Evolutionary conservation across 2,113 vertebrate species (phyloP).

Genomic region (Ciconia boyciana): DNA sequence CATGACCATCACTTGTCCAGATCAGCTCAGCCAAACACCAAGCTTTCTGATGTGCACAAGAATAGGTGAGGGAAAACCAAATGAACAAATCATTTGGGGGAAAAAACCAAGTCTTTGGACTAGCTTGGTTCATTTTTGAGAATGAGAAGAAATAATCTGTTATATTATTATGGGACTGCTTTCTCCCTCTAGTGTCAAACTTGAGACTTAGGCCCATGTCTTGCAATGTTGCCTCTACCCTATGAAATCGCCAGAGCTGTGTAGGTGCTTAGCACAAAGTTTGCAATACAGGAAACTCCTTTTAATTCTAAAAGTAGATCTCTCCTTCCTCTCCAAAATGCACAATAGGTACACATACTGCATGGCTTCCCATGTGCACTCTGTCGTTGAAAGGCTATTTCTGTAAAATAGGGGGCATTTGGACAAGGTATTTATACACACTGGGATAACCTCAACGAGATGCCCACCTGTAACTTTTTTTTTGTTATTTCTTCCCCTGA

Average conservation of each 20-base stretch:
- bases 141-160: background rate
- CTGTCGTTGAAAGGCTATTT: background rate
- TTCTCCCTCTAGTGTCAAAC: background rate
- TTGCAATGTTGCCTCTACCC: background rate
- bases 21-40: background rate
- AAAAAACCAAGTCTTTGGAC: too few relatives aligned
- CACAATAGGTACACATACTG: background rate
- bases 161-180: background rate
- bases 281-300: background rate
- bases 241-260: accelerated
- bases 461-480: too few relatives aligned
- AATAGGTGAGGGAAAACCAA: background rate
- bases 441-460: too few relatives aligned
- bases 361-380: background rate
- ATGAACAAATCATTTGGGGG: background rate
- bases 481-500: background rate
- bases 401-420: background rate
- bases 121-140: background rate
- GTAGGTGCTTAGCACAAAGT: background rate
- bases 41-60: background rate
- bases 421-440: background rate
- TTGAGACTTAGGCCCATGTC: accelerated
- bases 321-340: background rate
- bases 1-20: background rate
- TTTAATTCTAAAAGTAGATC: background rate